A percentile compares a stretch with the other conserved stretches of the same genome.
Evolutionary conservation across 2,888 invertebrate species (phyloP).

Genomic region (Lasioglossum calceatum): DNA sequence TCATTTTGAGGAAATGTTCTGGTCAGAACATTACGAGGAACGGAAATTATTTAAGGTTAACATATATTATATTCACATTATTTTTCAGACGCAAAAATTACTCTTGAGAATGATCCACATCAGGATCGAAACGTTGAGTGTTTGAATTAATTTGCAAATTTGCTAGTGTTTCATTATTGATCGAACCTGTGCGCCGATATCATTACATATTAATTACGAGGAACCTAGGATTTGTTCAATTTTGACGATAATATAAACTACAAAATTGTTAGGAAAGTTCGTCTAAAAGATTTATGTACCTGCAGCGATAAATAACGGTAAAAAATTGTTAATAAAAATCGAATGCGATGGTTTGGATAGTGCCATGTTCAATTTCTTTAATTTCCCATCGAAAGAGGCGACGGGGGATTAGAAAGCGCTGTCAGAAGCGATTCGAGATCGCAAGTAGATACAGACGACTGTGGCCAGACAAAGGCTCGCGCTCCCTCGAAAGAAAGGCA

Average conservation of each 20-base stretch:
- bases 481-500: not conserved
- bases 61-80: too few relatives aligned
- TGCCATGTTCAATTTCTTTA: not conserved
- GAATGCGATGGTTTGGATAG: too few relatives aligned
- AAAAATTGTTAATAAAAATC: not conserved
- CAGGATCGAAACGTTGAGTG: too few relatives aligned
- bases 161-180: too few relatives aligned
- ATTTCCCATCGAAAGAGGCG: not conserved
- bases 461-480: constrained; percentile 2
- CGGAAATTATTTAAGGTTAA: not conserved
- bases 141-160: too few relatives aligned
- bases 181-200: too few relatives aligned
- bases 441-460: not conserved
- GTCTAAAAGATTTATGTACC: not conserved
- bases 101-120: too few relatives aligned
- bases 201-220: too few relatives aligned
- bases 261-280: not conserved
- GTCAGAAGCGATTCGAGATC: not conserved
- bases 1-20: not conserved
- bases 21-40: not conserved
- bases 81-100: too few relatives aligned
- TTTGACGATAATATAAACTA: not conserved
- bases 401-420: not conserved
- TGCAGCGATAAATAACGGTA: not conserved
- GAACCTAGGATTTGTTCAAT: not conserved